Evolutionary conservation across 2,888 invertebrate species (phyloP), one percentile per base, ranked within the genome.

Genomic region (Baronia brevicornis): DNA sequence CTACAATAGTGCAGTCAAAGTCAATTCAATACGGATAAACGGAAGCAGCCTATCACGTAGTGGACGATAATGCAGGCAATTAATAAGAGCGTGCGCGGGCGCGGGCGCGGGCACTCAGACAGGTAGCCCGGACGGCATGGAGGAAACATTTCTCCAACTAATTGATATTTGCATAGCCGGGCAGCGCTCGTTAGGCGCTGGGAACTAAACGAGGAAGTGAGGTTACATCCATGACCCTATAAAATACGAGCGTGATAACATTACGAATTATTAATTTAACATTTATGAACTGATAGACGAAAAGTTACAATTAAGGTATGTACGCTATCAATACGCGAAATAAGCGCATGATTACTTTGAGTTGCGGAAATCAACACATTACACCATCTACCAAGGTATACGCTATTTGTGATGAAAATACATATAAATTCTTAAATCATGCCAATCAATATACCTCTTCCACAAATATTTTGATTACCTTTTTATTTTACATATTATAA

Each of bases 141-240:
- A 49, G 52, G 56, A 48, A 56, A 60, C 60, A 60, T 67, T 66
- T 63, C 60, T 41, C 48, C 41, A 25, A 48, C 62, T 73, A 72
- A 72, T 72, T 71, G 68, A 68, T 71, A 71, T 72, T 67, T 66
- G 63, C 66, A 63, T 66, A 52, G 43, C 46, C 33, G 39, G 27
- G 18, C 36, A 27, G 38, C 43, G 45, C 49, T 46, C 45, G 42
- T 42, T 47, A 48, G 44, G 10, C 25, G 37, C 28, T 37, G 43
- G 53, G 45, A 48, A 44, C 36, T 42, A 39, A 43, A 48, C 39
- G 43, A 47, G 52, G 57, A 55, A 49, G 46, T 41, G 42, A 39
- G 46, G 54, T 46, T 45, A 46, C 51, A 54, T 49, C 56, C 29
- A 40, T 48, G 56, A 56, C 54, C 56, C 52, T 48, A 50, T 45